Evolutionary conservation across 1,140 invertebrate genomes (phyloP).

Genomic region (Ceratina calcarata): DNA sequence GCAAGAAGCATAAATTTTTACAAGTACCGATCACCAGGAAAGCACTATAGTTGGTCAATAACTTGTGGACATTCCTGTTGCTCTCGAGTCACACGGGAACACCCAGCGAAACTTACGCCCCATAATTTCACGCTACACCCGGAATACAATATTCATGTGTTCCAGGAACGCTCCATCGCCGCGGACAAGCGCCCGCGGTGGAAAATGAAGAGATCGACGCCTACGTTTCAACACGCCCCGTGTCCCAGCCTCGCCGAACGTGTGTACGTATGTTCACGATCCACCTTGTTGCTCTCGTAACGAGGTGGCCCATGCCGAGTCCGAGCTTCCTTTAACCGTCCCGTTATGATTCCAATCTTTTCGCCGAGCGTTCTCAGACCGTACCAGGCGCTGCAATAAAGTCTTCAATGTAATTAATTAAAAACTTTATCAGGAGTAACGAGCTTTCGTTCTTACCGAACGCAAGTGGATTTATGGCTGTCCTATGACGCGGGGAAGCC

Average conservation of each 20-base stretch:
- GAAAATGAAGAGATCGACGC: conserved; percentile 63
- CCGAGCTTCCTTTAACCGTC: conserved; percentile 65
- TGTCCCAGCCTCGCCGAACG: conserved; percentile 31
- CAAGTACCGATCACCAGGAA: too few species aligned
- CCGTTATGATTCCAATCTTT: conserved; percentile 71
- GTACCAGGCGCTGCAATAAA: too few species aligned
- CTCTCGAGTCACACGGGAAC: neutral
- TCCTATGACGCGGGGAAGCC: too few species aligned
- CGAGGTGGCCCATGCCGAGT: conserved; percentile 63
- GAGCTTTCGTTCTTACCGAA: too few species aligned
- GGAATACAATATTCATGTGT: conserved; percentile 3
- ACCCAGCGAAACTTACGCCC: neutral
- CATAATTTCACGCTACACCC: neutral
- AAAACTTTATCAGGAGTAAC: too few species aligned
- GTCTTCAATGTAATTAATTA: too few species aligned
- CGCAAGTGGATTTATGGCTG: too few species aligned
- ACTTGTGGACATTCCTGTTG: too few species aligned
- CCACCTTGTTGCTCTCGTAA: conserved; percentile 51
- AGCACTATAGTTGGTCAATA: too few species aligned
- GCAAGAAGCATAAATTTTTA: too few species aligned
- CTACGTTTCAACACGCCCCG: conserved; percentile 46
- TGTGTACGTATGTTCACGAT: conserved; percentile 42
- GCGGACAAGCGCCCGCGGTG: neutral
- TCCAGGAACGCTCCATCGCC: conserved; percentile 16
- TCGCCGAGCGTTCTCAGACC: conserved; percentile 56